Conservation (phyloP, 2,888 invertebrate genomes). For the Piscicola geometra region DNA sequence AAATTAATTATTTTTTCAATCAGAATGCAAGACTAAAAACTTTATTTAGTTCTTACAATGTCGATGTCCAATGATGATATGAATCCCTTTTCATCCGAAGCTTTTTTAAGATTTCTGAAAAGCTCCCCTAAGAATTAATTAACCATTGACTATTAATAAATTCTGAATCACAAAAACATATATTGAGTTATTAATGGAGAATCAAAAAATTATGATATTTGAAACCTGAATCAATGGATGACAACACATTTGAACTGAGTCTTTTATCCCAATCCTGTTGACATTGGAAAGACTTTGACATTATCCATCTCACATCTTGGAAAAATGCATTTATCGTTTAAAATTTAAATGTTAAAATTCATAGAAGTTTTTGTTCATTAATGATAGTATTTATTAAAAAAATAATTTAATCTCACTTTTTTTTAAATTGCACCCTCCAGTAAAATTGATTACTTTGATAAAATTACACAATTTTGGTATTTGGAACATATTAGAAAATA, state of each 20-base stretch:
- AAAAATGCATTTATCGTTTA: too few relatives aligned
- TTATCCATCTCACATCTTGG: background rate
- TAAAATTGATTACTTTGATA: background rate
- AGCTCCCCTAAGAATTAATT: slow-evolving; percentile 61
- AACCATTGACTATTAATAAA: too few relatives aligned
- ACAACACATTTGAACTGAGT: background rate
- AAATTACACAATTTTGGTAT: background rate
- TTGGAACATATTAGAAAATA: background rate
- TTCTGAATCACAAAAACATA: too few relatives aligned
- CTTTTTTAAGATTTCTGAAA: slow-evolving; percentile 68
- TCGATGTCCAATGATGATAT: slow-evolving; percentile 77
- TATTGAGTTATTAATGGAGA: background rate
- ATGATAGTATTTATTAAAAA: background rate
- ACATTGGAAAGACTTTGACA: slow-evolving; percentile 2
- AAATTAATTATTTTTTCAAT: background rate
- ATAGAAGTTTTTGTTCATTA: background rate
- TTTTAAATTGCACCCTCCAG: background rate
- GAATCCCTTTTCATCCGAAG: slow-evolving; percentile 63
- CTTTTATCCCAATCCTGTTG: background rate
- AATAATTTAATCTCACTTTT: background rate
- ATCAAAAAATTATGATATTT: background rate
- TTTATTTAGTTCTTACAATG: slow-evolving; percentile 57
- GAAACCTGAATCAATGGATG: background rate
- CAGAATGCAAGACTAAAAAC: background rate
- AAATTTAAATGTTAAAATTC: background rate